Evolutionary conservation across 1,140 invertebrate genomes (phyloP).

Genomic region (Portunus trituberculatus): DNA sequence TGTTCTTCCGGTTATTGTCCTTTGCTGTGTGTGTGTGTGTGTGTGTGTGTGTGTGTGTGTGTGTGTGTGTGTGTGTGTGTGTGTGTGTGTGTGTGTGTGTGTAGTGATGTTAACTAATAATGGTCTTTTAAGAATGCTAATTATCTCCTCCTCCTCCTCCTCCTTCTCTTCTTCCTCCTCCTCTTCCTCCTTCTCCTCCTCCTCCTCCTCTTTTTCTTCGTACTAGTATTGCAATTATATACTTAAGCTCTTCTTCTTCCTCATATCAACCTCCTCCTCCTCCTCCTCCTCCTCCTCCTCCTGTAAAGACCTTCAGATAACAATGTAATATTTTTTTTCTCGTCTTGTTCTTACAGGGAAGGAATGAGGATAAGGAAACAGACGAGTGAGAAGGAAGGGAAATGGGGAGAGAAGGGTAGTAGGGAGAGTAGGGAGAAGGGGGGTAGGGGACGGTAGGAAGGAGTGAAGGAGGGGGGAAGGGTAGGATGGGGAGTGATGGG

Average conservation of each 20-base stretch:
- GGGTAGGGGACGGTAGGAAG: background rate
- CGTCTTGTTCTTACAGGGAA: background rate
- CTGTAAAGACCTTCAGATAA: background rate
- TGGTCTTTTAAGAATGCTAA: background rate
- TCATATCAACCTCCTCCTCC: background rate
- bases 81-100: constrained; percentile 44
- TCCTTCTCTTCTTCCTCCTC: background rate
- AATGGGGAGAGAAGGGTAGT: background rate
- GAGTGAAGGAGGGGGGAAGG: background rate
- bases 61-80: constrained; percentile 35
- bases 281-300: background rate
- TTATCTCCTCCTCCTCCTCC: background rate
- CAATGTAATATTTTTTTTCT: too few species aligned
- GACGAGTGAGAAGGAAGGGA: background rate
- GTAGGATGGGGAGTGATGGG: background rate
- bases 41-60: constrained; percentile 33
- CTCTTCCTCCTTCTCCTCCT: background rate
- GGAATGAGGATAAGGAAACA: background rate
- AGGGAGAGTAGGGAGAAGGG: background rate
- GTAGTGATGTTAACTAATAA: background rate
- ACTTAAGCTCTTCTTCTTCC: background rate
- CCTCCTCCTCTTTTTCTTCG: background rate
- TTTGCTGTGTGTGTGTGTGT: background rate
- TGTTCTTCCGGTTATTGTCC: background rate
- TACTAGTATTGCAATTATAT: background rate